These are phyloP conservation scores for Ifrita kowaldi DNA, from an alignment of 2,113 vertebrate species.

Conservation along the genomic window DNA sequence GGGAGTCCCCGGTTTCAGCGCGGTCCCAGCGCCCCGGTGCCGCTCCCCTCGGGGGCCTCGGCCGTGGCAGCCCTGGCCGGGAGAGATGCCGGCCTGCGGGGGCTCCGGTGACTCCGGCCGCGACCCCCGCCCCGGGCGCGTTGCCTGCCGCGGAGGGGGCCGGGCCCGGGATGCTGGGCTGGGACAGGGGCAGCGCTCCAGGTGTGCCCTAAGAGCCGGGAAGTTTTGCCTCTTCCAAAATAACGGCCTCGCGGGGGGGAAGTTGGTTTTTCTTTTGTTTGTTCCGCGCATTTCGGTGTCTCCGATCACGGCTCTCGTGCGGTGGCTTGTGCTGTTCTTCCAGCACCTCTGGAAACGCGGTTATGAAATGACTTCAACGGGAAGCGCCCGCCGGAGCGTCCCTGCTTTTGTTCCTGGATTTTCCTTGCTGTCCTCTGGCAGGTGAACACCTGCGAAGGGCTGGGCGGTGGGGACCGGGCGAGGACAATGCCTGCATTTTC, in stretches of 20 bases:
- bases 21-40: not conserved
- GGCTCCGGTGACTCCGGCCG: not conserved
- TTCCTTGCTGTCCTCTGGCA: not conserved
- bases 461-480: not conserved
- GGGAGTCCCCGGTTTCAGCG: not conserved
- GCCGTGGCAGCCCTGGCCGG: not conserved
- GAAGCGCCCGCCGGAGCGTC: not conserved
- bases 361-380: not conserved
- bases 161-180: not conserved
- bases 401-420: not conserved
- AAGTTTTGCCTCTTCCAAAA: constrained; percentile 23
- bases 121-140: not conserved
- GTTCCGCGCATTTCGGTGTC: not conserved
- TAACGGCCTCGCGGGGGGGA: not conserved
- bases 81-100: not conserved
- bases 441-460: not conserved
- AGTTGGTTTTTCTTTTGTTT: not conserved
- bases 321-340: not conserved
- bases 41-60: not conserved
- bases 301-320: not conserved
- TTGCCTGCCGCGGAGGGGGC: not conserved
- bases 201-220: not conserved
- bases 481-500: constrained; percentile 52
- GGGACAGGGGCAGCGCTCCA: not conserved
- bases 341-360: not conserved